Evolutionary conservation across 2,797 vertebrate species (phyloP), one percentile per base, ranked within the genome.

Genomic region (Protosalanx chinensis): DNA sequence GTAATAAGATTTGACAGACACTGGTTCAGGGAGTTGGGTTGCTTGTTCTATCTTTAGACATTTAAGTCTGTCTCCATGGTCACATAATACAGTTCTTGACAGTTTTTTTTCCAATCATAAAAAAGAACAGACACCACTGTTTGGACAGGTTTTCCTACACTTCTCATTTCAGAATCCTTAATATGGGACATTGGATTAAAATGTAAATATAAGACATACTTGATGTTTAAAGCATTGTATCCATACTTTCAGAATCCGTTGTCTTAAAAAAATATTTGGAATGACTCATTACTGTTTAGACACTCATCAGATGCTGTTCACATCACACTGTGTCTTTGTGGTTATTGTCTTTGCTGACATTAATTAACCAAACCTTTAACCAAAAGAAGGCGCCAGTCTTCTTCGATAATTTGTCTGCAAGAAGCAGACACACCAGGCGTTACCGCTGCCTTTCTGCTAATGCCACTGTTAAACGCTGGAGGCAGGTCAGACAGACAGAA

Each of bases 361-460:
- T 23, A 58, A 58, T 58, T 58, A 58, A 58, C 56, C 56, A 58
- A 23, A 4, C 18, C 18, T 58, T 58, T 58, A 2, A 57, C 56
- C 56, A 58, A 23, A 2, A 58, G 16, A 6, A 58, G 56, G 56
- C 56, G 20, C 56, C 56, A 20, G 5, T 57, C 56, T 20, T 58
- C 56, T 58, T n/a, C 23, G 10, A 58, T n/a, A 8, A 23, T 8
- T 58, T n/a, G 56, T 58, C 56, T 58, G 56, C 23, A 8, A 7
- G 56, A 6, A 20, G 18, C 20, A 58, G 56, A 58, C 56, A 58
- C 56, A 58, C 20, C 56, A 56, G 53, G 53, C 57, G 67, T 68
- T 46, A 32, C 53, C 29, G 13, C 27, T 32, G 65, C 49, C 29
- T n/a, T 2, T 20, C 46, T 67, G 65, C 13, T 16, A 53, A 29